Evolutionary conservation across 2,797 vertebrate species (phyloP).

Genomic region (Myotis vivesi): DNA sequence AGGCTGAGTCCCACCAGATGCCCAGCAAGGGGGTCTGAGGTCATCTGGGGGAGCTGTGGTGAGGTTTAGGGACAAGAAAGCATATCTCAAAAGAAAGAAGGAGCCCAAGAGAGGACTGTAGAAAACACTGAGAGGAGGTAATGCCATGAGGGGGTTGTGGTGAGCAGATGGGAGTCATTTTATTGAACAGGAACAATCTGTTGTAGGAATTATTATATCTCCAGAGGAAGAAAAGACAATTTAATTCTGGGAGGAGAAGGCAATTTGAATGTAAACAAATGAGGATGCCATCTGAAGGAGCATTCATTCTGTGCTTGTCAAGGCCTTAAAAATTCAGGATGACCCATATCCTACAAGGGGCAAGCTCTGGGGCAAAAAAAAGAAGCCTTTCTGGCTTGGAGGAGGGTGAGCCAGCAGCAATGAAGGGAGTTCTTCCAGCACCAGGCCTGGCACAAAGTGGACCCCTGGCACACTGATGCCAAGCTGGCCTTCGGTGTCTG

Average conservation of each 20-base stretch:
- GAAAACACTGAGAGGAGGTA: background rate
- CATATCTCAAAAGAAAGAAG: background rate
- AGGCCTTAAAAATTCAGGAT: background rate
- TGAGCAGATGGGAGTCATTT: background rate
- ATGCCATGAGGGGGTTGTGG: background rate
- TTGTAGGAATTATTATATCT: background rate
- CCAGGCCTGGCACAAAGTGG: background rate
- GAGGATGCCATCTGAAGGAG: background rate
- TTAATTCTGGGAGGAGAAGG: background rate
- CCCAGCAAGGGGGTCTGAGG: background rate
- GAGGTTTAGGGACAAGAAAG: background rate
- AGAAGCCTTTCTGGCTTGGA: background rate
- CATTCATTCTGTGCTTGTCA: background rate
- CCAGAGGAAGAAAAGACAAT: background rate
- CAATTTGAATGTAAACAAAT: background rate
- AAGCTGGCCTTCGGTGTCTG: background rate
- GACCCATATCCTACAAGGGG: background rate
- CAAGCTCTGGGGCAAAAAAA: background rate
- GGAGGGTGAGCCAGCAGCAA: background rate
- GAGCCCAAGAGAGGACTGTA: background rate
- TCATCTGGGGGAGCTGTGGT: background rate
- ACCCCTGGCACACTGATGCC: background rate
- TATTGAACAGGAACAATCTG: slow-evolving; percentile 34
- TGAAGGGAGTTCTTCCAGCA: background rate
- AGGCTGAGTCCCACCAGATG: background rate